phyloP scores from a whole-genome alignment of 2,113 vertebrate species.

The Otis tarda region DNA sequence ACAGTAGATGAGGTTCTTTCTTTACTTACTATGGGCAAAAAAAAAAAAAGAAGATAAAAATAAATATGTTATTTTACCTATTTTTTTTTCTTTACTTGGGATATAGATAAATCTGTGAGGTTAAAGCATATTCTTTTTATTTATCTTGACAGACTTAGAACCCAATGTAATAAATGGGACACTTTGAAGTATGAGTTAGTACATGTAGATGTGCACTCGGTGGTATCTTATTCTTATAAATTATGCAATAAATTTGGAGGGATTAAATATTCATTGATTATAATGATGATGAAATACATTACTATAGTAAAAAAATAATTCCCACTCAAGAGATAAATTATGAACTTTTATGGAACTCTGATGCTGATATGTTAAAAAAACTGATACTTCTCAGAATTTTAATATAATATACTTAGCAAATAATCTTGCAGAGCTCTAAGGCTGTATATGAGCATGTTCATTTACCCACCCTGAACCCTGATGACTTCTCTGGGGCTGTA shows the following conservation, averaged over 20 bases:
- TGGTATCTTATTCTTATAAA: not conserved
- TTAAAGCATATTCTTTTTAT: not conserved
- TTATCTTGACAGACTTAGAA: not conserved
- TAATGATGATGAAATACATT: slow-evolving; percentile 11
- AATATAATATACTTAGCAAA: not conserved
- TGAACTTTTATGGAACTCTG: slow-evolving; percentile 22
- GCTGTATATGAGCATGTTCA: not conserved
- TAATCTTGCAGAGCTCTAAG: not conserved
- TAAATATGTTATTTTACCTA: not conserved
- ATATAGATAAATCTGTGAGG: not conserved
- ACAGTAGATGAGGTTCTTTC: not conserved
- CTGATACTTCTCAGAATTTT: not conserved
- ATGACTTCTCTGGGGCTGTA: not conserved
- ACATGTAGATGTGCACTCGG: not conserved
- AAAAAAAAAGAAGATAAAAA: not conserved
- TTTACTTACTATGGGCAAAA: not conserved
- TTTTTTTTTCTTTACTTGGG: not conserved
- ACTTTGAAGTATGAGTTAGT: not conserved
- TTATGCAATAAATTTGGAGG: not conserved
- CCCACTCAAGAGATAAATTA: slow-evolving; percentile 24
- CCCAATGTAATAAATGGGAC: not conserved
- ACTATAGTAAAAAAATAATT: slow-evolving; percentile 8
- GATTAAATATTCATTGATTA: slow-evolving; percentile 42
- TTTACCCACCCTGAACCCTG: not conserved
- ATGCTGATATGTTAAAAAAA: slow-evolving; percentile 7